Percentiles rank a stretch among this genome's conserved stretches.
Evolutionary conservation across 2,113 vertebrate genomes (phyloP).

Genomic region (Isurus oxyrinchus): DNA sequence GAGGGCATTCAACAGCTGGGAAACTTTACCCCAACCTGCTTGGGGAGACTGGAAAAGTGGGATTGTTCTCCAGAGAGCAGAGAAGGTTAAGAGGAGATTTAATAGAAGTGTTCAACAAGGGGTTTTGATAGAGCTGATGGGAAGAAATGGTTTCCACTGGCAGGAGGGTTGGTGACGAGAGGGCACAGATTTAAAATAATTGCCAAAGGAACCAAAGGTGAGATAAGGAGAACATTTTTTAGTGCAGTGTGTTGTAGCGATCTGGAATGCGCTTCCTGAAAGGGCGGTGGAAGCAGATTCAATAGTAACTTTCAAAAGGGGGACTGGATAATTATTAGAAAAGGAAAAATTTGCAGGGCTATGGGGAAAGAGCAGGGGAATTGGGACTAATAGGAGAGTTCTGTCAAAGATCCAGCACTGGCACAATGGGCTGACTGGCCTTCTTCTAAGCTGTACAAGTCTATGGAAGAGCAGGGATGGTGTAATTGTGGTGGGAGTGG

Average conservation of each 20-base stretch:
- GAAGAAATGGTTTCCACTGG: not conserved
- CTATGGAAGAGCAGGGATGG: not conserved
- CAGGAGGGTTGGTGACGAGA: not conserved
- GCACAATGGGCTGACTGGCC: not conserved
- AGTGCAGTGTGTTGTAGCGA: not conserved
- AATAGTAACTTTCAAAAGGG: not conserved
- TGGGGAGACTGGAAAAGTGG: not conserved
- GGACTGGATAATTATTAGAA: not conserved
- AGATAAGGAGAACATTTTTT: not conserved
- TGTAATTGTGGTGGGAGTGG: not conserved
- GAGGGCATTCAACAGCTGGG: not conserved
- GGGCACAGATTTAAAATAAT: not conserved
- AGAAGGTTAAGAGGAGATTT: not conserved
- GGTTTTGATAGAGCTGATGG: not conserved
- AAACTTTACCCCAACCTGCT: not conserved
- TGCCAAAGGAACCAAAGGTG: not conserved
- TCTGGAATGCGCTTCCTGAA: not conserved
- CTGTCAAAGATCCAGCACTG: not conserved
- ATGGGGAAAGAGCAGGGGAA: not conserved
- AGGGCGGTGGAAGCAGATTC: not conserved
- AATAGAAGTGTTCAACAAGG: not conserved
- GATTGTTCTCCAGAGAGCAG: not conserved
- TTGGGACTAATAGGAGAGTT: not conserved
- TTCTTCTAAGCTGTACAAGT: not conserved
- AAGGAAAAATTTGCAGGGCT: not conserved